phyloP scores from a whole-genome alignment of 2,113 vertebrate species.

The Alces alces region DNA sequence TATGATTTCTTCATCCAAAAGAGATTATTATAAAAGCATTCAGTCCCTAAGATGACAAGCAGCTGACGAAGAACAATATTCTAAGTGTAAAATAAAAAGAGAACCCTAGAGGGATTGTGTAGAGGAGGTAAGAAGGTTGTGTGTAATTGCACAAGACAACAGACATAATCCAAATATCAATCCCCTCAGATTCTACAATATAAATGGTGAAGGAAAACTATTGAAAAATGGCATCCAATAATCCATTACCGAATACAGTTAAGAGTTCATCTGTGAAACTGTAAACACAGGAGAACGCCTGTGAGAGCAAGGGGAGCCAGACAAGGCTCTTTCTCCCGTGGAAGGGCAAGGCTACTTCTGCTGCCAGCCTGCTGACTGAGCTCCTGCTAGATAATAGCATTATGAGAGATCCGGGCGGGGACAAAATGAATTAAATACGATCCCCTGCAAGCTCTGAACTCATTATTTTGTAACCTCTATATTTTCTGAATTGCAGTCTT shows the following conservation, averaged over 20 bases:
- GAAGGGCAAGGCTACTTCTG: no score
- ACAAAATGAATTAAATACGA: background rate
- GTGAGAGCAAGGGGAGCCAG: background rate
- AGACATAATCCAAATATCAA: background rate
- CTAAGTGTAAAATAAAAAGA: background rate
- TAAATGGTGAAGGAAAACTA: background rate
- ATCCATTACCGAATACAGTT: background rate
- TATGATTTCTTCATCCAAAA: background rate
- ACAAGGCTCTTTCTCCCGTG: background rate
- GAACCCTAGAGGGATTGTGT: background rate
- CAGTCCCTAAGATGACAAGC: background rate
- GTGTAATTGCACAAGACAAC: background rate
- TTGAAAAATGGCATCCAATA: background rate
- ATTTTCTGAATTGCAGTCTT: slow-evolving; percentile 19
- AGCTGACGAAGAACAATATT: background rate
- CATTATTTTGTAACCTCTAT: background rate
- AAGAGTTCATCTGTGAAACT: background rate
- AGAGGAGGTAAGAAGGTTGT: background rate
- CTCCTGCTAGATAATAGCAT: background rate
- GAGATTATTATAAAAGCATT: background rate
- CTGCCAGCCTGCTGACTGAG: background rate
- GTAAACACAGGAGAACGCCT: background rate
- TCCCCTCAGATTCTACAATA: background rate
- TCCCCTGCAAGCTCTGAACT: background rate
- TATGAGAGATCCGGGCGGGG: background rate